Percentiles rank a stretch among this genome's conserved stretches.
phyloP scores from a whole-genome alignment of 2,113 vertebrate genomes.

The Cygnus buccinator region DNA sequence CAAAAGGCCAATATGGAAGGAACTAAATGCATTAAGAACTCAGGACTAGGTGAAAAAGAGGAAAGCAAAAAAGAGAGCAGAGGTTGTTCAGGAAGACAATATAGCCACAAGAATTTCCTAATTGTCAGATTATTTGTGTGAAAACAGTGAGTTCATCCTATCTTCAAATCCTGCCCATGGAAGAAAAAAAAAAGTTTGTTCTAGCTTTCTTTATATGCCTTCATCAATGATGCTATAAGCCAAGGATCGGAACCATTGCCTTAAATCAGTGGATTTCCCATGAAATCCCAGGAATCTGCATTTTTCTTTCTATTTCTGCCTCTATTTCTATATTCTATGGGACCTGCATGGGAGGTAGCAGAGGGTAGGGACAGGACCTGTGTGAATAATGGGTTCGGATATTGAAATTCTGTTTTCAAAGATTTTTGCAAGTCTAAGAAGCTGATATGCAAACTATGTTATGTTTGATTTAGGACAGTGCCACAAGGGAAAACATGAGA shows the following conservation, averaged over 20 bases:
- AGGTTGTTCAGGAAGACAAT: background rate
- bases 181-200: fast-evolving
- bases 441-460: background rate
- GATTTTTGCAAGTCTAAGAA: background rate
- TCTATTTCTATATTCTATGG: background rate
- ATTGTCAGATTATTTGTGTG: background rate
- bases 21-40: background rate
- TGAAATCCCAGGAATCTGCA: background rate
- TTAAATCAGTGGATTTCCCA: background rate
- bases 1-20: background rate
- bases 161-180: background rate
- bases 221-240: background rate
- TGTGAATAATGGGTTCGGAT: background rate
- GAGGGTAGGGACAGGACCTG: background rate
- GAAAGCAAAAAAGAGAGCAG: background rate
- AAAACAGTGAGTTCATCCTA: background rate
- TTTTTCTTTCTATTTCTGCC: background rate
- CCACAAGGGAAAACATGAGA: background rate
- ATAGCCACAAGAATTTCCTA: background rate
- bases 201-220: background rate
- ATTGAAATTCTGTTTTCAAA: background rate
- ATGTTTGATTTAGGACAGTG: background rate
- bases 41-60: background rate
- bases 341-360: background rate
- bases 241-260: background rate